Conservation (phyloP, 2,797 vertebrate genomes). For the Sibirionetta formosa region DNA sequence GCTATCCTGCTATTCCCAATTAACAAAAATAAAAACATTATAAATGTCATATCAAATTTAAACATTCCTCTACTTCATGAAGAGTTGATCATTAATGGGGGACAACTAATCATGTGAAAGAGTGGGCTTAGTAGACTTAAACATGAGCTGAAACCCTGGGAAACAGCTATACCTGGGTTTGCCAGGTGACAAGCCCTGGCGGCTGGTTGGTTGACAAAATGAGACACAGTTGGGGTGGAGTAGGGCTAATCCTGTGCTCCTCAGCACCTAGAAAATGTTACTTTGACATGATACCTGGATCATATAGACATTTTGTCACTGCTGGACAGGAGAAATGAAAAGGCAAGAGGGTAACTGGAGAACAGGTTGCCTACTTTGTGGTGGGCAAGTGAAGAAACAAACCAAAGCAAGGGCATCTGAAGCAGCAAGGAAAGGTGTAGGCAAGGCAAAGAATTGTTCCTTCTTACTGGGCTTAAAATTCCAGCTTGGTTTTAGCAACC, state of each 20-base stretch:
- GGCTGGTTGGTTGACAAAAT: not conserved
- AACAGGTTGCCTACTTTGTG: not conserved
- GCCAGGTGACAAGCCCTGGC: not conserved
- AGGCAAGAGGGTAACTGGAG: not conserved
- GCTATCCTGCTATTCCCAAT: not conserved
- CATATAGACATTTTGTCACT: not conserved
- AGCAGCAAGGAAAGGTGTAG: constrained; percentile 15
- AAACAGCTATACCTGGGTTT: not conserved
- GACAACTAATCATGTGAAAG: not conserved
- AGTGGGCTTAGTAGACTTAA: not conserved
- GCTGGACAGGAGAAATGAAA: rapidly evolving
- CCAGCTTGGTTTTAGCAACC: constrained; percentile 56
- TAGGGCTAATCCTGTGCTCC: not conserved
- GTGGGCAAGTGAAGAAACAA: not conserved
- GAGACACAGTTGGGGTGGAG: rapidly evolving
- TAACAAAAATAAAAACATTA: not conserved
- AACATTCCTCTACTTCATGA: not conserved
- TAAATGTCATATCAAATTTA: not conserved
- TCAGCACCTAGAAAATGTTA: not conserved
- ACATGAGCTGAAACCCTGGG: rapidly evolving
- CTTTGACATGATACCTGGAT: not conserved
- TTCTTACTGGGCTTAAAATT: constrained; percentile 58
- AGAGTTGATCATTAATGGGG: not conserved
- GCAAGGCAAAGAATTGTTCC: constrained; percentile 32
- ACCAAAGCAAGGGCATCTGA: not conserved